Base-by-base conservation (phyloP, 1,140 invertebrate species). In the Leptinotarsa lineolata region DNA sequence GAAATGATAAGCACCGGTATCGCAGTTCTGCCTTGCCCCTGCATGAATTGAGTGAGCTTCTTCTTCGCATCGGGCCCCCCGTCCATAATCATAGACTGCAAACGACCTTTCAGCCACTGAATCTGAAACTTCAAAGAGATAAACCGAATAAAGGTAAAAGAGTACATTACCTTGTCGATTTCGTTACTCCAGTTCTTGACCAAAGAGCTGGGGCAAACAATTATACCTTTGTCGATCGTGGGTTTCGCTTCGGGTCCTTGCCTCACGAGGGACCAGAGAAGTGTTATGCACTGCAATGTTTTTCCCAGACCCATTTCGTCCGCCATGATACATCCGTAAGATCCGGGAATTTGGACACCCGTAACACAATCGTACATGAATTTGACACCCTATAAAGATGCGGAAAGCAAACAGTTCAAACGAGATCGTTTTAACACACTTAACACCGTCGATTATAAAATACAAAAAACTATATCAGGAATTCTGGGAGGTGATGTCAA, bases 361-460 rank as follows among this genome's bases (percentile, higher is more conserved):
- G 95, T 98, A 2, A 99, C 97, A 89, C 98, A 99, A 83, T 99
- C 97, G 84, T 98, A 99, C 97, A 99, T 99, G 85, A 99, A 99
- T 83, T 97, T 97, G 0, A 99, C 98, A 39, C 98, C 98, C 89
- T 89, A 76, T 44, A 84, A 83, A 72, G 46, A 67, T 11, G 30
- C 8, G 8, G 30, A 1, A 30, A 39, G 8, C 2, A 39, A 39
- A 39, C 30, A n/a, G n/a, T n/a, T n/a, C n/a, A n/a, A n/a, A n/a
- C n/a, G n/a, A n/a, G n/a, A n/a, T n/a, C n/a, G n/a, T n/a, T n/a
- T n/a, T n/a, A n/a, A n/a, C n/a, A 39, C 30, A 22, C 2, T 22
- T 22, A 2, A 22, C 21, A 22, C 2, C 21, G 21, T 22, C 2
- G 21, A 22, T 22, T 2, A n/a, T n/a, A n/a, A n/a, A n/a, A n/a